phyloP scores from a whole-genome alignment of 2,797 vertebrate species.

The Enteromius argenteus region DNA sequence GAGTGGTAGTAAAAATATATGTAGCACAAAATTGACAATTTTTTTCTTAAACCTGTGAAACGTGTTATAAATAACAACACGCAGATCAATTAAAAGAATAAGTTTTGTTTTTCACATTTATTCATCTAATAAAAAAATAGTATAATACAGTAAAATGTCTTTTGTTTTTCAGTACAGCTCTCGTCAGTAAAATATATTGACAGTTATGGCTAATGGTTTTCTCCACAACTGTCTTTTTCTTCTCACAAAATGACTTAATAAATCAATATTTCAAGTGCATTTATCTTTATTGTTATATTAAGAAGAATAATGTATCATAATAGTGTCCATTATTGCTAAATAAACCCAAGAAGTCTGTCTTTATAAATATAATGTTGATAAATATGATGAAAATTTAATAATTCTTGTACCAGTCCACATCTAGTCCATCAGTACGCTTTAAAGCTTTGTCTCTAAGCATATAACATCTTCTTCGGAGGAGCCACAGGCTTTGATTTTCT shows the following conservation, averaged over 20 bases:
- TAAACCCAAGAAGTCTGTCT: not conserved
- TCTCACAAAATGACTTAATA: not conserved
- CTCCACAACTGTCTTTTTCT: not conserved
- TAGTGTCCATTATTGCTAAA: not conserved
- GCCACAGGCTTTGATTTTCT: slow-evolving; percentile 68
- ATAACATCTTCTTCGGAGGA: slow-evolving; percentile 53
- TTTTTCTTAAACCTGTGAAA: not conserved
- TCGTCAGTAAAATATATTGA: not conserved
- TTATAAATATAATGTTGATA: slow-evolving; percentile 1
- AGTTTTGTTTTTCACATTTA: not conserved
- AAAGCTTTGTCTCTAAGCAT: slow-evolving; percentile 71
- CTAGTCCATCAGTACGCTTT: slow-evolving; percentile 30
- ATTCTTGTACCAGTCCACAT: not conserved
- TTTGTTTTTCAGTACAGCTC: not conserved
- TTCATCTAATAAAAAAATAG: not conserved
- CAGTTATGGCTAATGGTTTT: not conserved
- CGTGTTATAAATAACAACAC: not conserved
- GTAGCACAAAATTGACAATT: not conserved
- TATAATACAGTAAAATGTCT: not conserved
- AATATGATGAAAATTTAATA: not conserved
- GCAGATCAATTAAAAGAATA: not conserved
- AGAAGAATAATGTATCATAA: not conserved
- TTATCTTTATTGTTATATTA: not conserved
- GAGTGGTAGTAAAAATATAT: not conserved
- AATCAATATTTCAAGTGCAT: not conserved